These are phyloP conservation scores for Psittacula cyanocephala DNA, from an alignment of 2,113 vertebrate genomes.

Conservation along the genomic window DNA sequence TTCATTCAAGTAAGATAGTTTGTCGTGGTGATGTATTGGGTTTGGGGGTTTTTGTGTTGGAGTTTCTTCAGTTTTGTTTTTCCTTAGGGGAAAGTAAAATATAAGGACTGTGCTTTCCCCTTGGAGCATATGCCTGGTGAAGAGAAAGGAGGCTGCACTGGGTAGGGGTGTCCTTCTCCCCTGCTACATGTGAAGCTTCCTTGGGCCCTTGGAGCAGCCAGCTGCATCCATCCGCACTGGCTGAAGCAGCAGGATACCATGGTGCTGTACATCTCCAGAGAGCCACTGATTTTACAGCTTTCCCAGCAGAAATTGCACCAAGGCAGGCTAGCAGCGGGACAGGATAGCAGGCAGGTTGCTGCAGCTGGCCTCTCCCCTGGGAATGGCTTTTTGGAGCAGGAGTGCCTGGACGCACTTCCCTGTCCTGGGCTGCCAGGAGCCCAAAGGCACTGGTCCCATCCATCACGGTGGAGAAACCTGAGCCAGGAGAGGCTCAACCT, in stretches of 20 bases:
- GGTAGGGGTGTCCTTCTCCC: not conserved
- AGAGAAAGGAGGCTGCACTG: not conserved
- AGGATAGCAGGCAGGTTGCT: not conserved
- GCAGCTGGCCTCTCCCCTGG: not conserved
- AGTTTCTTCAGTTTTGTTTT: not conserved
- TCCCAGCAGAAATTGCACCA: not conserved
- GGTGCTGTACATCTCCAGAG: not conserved
- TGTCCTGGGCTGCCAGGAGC: not conserved
- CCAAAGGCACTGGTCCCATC: not conserved
- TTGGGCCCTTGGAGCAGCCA: not conserved
- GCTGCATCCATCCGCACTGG: not conserved
- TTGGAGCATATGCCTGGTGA: not conserved
- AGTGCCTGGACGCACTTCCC: not conserved
- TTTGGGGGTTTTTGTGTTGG: not conserved
- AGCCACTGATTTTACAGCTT: not conserved
- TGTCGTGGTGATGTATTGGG: not conserved
- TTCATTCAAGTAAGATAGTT: not conserved
- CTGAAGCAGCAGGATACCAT: not conserved
- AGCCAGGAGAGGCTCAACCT: not conserved
- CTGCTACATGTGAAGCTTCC: not conserved
- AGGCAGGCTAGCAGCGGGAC: not conserved
- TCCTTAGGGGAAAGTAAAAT: not conserved
- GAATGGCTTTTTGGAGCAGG: fast-evolving
- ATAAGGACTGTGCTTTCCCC: not conserved
- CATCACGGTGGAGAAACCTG: fast-evolving